phyloP scores from a whole-genome alignment of 2,797 vertebrate genomes.

The Cirrhinus molitorella region DNA sequence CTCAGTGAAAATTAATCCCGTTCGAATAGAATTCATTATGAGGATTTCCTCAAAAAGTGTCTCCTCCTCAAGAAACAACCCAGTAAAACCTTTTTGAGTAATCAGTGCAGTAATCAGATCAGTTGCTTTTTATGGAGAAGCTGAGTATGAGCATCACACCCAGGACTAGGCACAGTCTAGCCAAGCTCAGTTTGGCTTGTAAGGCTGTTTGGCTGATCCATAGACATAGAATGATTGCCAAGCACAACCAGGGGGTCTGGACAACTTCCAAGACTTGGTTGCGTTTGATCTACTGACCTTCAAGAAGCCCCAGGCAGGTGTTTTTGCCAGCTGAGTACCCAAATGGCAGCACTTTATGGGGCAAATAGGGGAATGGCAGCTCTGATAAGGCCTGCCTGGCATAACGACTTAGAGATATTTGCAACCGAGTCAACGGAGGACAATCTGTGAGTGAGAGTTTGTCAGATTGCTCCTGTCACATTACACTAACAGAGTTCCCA shows the following conservation, averaged over 20 bases:
- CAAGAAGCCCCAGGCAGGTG: constrained; percentile 24
- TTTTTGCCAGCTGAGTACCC: constrained; percentile 41
- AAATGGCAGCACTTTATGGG: constrained; percentile 32
- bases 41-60: not conserved
- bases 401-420: constrained; percentile 6
- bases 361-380: constrained; percentile 28
- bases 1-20: not conserved
- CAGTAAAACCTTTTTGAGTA: not conserved
- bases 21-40: not conserved
- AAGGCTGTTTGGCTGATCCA: constrained; percentile 43
- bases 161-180: not conserved
- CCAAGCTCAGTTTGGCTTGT: constrained; percentile 6
- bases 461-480: constrained; percentile 34
- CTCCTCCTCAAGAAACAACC: not conserved
- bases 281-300: constrained; percentile 58
- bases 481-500: constrained; percentile 40
- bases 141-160: constrained; percentile 16
- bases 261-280: constrained; percentile 23
- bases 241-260: constrained; percentile 46
- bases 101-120: constrained; percentile 9
- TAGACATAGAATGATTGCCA: constrained; percentile 43
- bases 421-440: constrained; percentile 15
- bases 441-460: constrained; percentile 18
- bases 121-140: constrained; percentile 21
- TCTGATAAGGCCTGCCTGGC: constrained; percentile 29